phyloP scores from a whole-genome alignment of 2,113 vertebrate species.

The Phalacrocorax carbo region DNA sequence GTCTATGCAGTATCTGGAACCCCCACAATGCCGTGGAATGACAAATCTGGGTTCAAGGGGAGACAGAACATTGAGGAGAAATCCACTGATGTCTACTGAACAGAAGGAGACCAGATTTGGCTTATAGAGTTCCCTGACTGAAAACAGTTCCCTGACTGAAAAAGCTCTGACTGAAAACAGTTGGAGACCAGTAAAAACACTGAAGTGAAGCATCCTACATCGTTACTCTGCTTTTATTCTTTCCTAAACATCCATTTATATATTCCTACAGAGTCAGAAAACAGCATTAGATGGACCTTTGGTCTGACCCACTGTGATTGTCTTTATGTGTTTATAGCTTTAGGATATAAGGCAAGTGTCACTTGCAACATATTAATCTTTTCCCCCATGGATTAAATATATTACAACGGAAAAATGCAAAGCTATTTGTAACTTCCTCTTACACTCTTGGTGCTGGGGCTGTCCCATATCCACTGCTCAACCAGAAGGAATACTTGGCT shows the following conservation, averaged over 20 bases:
- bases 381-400: background rate
- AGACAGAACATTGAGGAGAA: background rate
- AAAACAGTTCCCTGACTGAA: background rate
- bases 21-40: background rate
- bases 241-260: background rate
- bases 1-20: background rate
- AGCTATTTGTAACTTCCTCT: background rate
- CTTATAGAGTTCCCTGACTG: background rate
- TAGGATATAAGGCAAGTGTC: background rate
- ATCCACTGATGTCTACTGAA: background rate
- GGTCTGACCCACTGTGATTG: background rate
- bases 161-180: background rate
- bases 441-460: accelerated
- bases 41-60: background rate
- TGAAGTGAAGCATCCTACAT: background rate
- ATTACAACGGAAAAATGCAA: background rate
- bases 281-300: background rate
- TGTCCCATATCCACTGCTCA: background rate
- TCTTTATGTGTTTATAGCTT: background rate
- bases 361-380: background rate
- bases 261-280: background rate
- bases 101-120: background rate
- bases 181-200: background rate
- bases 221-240: background rate
- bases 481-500: background rate